Conservation (phyloP, 2,797 vertebrate species). For the Botia almorhae region DNA sequence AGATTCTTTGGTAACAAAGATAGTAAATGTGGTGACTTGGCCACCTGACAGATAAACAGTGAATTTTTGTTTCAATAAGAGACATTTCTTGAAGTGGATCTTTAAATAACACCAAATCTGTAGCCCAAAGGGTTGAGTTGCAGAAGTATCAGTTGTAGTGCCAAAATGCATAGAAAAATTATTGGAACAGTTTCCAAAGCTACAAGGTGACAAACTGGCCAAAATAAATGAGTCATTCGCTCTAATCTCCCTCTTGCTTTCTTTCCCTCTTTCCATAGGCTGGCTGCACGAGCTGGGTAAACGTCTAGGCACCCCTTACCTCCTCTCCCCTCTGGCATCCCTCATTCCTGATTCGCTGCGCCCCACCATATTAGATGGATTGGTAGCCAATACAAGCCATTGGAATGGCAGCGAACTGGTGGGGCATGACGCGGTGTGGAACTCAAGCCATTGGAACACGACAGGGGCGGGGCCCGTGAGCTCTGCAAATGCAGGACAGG, state of each 20-base stretch:
- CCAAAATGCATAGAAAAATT: background rate
- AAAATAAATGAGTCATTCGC: background rate
- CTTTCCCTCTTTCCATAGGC: slow-evolving; percentile 72
- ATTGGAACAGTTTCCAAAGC: background rate
- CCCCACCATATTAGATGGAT: slow-evolving; percentile 50
- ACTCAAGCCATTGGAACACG: slow-evolving; percentile 71
- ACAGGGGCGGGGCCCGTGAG: slow-evolving; percentile 58
- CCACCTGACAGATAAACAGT: background rate
- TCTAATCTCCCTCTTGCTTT: slow-evolving; percentile 58
- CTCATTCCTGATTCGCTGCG: slow-evolving; percentile 57
- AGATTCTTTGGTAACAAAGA: background rate
- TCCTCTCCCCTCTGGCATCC: slow-evolving; percentile 64
- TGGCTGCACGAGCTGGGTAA: slow-evolving; percentile 97
- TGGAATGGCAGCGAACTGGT: slow-evolving; percentile 58
- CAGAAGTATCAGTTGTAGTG: no score
- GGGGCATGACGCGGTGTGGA: slow-evolving; percentile 65
- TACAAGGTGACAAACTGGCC: background rate
- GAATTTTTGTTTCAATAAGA: background rate
- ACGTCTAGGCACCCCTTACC: slow-evolving; percentile 92
- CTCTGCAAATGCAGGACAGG: slow-evolving; percentile 40
- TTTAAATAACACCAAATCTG: background rate
- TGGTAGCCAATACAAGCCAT: slow-evolving; percentile 65
- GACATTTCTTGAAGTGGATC: background rate
- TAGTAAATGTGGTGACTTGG: background rate
- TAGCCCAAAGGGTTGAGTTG: background rate